These are phyloP conservation scores for Dasypolia templi DNA, from an alignment of 2,888 invertebrate genomes.

Conservation along the genomic window DNA sequence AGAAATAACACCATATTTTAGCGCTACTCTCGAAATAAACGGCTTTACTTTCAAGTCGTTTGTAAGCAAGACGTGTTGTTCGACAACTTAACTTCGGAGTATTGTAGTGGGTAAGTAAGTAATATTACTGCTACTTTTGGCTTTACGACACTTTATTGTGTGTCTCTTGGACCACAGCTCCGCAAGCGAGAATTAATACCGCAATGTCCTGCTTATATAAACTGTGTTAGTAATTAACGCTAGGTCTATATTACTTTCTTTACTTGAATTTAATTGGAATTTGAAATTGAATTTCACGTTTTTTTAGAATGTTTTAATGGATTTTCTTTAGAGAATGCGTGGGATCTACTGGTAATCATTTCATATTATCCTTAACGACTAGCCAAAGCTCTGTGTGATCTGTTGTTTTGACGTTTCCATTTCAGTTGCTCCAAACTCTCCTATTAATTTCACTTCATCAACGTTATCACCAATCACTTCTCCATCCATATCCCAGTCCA, in stretches of 20 bases:
- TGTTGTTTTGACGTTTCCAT: not conserved
- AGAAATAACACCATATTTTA: slow-evolving; percentile 52
- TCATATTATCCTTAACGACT: not conserved
- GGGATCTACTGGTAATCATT: not conserved
- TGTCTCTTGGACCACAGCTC: slow-evolving; percentile 18
- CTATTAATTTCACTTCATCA: slow-evolving; percentile 30
- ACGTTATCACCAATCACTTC: slow-evolving; percentile 16
- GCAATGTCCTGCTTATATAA: slow-evolving; percentile 33
- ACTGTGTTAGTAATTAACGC: slow-evolving; percentile 7
- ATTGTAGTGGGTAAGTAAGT: slow-evolving; percentile 35
- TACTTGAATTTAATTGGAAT: not conserved
- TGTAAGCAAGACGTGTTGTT: slow-evolving; percentile 27
- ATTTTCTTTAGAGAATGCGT: too few species aligned
- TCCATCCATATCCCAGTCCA: slow-evolving; percentile 14
- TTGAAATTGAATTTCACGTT: too few species aligned
- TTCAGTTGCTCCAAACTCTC: not conserved
- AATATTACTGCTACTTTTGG: slow-evolving; percentile 9
- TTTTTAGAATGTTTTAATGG: not conserved
- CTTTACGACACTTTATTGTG: slow-evolving; percentile 18
- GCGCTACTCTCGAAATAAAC: slow-evolving; percentile 37
- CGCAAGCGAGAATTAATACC: slow-evolving; percentile 28
- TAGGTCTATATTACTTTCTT: slow-evolving; percentile 12
- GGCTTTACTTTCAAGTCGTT: slow-evolving; percentile 37
- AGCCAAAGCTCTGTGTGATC: not conserved
- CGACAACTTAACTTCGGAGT: slow-evolving; percentile 25